phyloP scores from a whole-genome alignment of 2,888 invertebrate species.

The Drosophila diplacantha region DNA sequence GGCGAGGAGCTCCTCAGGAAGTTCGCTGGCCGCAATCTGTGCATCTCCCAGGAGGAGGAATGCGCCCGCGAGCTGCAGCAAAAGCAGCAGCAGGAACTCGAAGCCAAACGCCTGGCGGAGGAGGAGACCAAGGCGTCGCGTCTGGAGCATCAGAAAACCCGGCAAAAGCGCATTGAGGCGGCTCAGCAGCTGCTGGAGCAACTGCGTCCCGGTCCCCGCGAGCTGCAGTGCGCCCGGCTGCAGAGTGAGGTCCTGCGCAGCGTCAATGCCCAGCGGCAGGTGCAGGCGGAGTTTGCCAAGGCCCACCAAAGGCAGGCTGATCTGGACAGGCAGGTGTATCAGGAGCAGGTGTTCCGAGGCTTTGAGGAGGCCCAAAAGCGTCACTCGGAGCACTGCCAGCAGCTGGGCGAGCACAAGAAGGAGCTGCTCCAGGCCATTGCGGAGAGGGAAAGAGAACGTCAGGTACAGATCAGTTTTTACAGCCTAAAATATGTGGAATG shows the following conservation, averaged over 20 bases:
- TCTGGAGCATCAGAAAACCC: slow-evolving; percentile 65
- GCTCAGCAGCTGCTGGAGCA: slow-evolving; percentile 73
- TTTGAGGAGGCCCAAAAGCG: slow-evolving; percentile 74
- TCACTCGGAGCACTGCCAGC: slow-evolving; percentile 63
- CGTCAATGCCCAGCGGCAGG: slow-evolving; percentile 71
- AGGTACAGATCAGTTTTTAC: not conserved
- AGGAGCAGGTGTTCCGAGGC: slow-evolving; percentile 74
- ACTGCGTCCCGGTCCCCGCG: slow-evolving; percentile 73
- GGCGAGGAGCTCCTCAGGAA: slow-evolving; percentile 52
- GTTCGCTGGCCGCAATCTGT: slow-evolving; percentile 51
- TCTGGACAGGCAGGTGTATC: slow-evolving; percentile 71
- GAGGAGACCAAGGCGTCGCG: slow-evolving; percentile 73
- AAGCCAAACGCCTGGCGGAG: slow-evolving; percentile 28
- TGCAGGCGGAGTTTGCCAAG: slow-evolving; percentile 67
- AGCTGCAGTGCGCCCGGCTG: slow-evolving; percentile 74
- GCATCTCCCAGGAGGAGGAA: slow-evolving; percentile 48
- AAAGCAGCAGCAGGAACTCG: slow-evolving; percentile 19
- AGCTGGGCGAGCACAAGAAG: slow-evolving; percentile 66
- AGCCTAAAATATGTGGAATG: no score
- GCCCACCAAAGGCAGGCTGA: slow-evolving; percentile 60
- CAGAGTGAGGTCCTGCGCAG: slow-evolving; percentile 75
- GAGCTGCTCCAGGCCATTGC: slow-evolving; percentile 69
- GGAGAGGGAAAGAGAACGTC: slow-evolving; percentile 62
- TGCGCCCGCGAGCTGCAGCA: slow-evolving; percentile 43
- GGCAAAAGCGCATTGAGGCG: slow-evolving; percentile 68